phyloP scores from a whole-genome alignment of 2,797 vertebrate species.

The Microctenopoma steveboyesi region DNA sequence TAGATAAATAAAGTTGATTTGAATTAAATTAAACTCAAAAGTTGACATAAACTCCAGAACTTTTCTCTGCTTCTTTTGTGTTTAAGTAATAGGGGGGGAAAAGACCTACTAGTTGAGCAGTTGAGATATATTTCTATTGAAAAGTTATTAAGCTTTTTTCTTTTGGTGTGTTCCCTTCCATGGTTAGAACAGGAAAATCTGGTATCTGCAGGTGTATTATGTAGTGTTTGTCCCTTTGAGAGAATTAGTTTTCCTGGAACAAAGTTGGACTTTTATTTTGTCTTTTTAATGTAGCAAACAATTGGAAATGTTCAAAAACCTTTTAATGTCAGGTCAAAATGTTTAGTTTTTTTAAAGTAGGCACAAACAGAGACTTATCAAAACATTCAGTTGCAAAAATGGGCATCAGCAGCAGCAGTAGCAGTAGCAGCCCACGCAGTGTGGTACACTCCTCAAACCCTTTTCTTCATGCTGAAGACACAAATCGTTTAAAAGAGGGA shows the following conservation, averaged over 20 bases:
- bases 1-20: too few species aligned
- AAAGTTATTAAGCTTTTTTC: not conserved
- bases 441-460: slow-evolving; percentile 32
- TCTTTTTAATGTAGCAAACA: not conserved
- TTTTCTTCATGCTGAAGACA: slow-evolving; percentile 42
- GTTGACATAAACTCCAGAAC: too few species aligned
- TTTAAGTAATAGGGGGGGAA: too few species aligned
- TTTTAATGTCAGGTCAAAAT: slow-evolving; percentile 21
- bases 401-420: slow-evolving; percentile 14
- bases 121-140: not conserved
- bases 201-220: slow-evolving; percentile 19
- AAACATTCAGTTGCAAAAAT: slow-evolving; percentile 18
- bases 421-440: slow-evolving; percentile 31
- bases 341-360: slow-evolving; percentile 15
- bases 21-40: too few species aligned
- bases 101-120: too few species aligned
- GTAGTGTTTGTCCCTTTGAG: slow-evolving; percentile 12
- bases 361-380: not conserved
- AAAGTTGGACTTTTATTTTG: slow-evolving; percentile 3
- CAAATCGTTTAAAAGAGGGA: slow-evolving; percentile 34
- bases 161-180: not conserved
- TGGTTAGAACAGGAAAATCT: slow-evolving; percentile 9
- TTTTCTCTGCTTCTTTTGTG: too few species aligned
- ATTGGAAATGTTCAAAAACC: slow-evolving; percentile 18
- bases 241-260: slow-evolving; percentile 4